These are phyloP conservation scores for Drosophila lacteicornis DNA, from an alignment of 1,140 invertebrate genomes.

Conservation along the genomic window DNA sequence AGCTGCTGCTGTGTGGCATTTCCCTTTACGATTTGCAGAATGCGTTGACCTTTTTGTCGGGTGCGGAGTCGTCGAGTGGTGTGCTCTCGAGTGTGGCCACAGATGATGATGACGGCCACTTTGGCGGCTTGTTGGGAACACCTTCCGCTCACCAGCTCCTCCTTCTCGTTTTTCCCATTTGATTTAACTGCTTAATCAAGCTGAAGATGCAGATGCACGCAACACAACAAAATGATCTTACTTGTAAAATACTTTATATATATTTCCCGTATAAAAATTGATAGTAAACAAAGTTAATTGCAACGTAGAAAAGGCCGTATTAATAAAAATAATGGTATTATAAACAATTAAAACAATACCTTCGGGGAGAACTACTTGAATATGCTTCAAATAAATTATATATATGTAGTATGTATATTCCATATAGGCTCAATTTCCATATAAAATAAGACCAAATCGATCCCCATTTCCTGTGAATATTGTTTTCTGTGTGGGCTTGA, in stretches of 20 bases:
- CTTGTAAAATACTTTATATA: too few species aligned
- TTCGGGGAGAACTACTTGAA: too few species aligned
- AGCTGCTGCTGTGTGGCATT: conserved; percentile 73
- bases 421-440: neutral
- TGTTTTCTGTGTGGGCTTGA: conserved; percentile 16
- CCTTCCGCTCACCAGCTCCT: conserved; percentile 42
- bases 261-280: too few species aligned
- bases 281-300: too few species aligned
- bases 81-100: conserved; percentile 77
- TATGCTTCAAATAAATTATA: neutral
- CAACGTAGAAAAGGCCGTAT: too few species aligned
- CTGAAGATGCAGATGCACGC: conserved; percentile 37
- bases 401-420: neutral
- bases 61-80: conserved; percentile 18
- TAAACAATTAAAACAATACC: too few species aligned
- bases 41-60: conserved; percentile 73
- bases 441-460: neutral
- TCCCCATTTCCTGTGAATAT: neutral
- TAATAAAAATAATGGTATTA: too few species aligned
- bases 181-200: conserved; percentile 80
- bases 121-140: conserved; percentile 73
- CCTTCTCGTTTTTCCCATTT: conserved; percentile 37
- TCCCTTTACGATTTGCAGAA: conserved; percentile 71
- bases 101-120: conserved; percentile 63
- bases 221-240: neutral